Evolutionary conservation across 2,797 vertebrate genomes (phyloP).

Genomic region (Coregonus suidteri): DNA sequence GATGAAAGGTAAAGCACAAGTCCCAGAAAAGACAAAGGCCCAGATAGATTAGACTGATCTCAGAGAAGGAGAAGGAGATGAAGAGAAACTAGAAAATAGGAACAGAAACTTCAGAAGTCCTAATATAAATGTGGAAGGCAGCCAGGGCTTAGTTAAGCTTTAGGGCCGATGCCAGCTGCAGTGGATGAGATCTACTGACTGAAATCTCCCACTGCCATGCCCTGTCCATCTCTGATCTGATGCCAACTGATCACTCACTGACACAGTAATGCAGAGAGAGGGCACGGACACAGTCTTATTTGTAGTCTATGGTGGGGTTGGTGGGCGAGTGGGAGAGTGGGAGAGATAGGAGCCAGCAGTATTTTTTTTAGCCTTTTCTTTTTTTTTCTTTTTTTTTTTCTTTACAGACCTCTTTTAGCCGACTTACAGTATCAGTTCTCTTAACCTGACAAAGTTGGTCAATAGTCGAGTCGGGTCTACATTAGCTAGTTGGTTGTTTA

Average conservation of each 20-base stretch:
- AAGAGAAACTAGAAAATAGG: conserved; percentile 24
- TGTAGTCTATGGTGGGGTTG: neutral
- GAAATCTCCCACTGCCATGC: neutral
- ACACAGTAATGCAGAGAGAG: conserved; percentile 18
- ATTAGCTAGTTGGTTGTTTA: neutral
- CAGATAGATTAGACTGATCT: conserved; percentile 3
- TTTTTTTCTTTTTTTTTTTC: too few relatives aligned
- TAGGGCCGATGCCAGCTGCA: conserved; percentile 42
- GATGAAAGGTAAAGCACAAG: neutral
- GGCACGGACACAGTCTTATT: neutral
- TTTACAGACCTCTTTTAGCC: neutral
- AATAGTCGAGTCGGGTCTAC: too few relatives aligned
- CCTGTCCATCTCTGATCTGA: neutral
- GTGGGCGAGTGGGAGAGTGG: neutral
- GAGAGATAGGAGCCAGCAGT: too few relatives aligned
- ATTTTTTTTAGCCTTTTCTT: too few relatives aligned
- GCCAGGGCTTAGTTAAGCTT: conserved; percentile 42
- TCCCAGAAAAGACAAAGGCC: conserved; percentile 22
- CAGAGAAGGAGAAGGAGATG: conserved; percentile 21
- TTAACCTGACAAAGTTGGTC: neutral
- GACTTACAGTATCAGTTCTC: conserved; percentile 1
- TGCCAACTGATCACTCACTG: conserved; percentile 45
- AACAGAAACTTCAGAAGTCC: conserved; percentile 42
- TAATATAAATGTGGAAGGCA: conserved; percentile 44
- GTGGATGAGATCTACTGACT: neutral